Percentiles rank a stretch among this genome's conserved stretches.
phyloP scores from a whole-genome alignment of 2,113 vertebrate genomes.

The Hydrolagus affinis region DNA sequence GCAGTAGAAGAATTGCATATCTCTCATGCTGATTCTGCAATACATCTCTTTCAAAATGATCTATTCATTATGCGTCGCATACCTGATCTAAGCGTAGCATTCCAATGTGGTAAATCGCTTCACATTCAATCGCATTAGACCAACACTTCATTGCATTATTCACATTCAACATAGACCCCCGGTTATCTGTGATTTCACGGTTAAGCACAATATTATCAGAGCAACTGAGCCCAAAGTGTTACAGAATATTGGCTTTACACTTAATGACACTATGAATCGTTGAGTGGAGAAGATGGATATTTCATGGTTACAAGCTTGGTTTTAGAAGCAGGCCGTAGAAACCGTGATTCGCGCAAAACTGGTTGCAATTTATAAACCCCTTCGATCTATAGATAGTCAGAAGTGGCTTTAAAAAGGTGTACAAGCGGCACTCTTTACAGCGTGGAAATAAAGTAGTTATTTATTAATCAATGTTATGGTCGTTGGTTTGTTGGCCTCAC shows the following conservation, averaged over 20 bases:
- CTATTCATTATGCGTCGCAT: background rate
- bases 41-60: constrained; percentile 14
- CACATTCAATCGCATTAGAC: background rate
- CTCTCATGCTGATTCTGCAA: background rate
- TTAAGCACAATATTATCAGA: too few species aligned
- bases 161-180: background rate
- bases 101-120: background rate
- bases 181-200: too few species aligned
- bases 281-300: too few species aligned
- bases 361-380: constrained; percentile 13
- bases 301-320: too few species aligned
- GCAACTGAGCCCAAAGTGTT: too few species aligned
- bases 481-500: constrained; percentile 18
- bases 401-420: constrained; percentile 11
- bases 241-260: too few species aligned
- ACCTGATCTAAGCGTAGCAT: background rate
- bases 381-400: background rate
- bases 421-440: constrained; percentile 4
- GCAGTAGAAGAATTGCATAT: too few species aligned
- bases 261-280: too few species aligned
- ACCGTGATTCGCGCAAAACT: too few species aligned
- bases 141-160: background rate
- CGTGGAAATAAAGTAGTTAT: constrained; percentile 2
- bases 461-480: constrained; percentile 29
- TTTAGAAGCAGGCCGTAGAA: too few species aligned